Percentiles rank a stretch among this genome's conserved stretches.
Evolutionary conservation across 1,140 invertebrate species (phyloP).

Genomic region (Drosophila virilis): DNA sequence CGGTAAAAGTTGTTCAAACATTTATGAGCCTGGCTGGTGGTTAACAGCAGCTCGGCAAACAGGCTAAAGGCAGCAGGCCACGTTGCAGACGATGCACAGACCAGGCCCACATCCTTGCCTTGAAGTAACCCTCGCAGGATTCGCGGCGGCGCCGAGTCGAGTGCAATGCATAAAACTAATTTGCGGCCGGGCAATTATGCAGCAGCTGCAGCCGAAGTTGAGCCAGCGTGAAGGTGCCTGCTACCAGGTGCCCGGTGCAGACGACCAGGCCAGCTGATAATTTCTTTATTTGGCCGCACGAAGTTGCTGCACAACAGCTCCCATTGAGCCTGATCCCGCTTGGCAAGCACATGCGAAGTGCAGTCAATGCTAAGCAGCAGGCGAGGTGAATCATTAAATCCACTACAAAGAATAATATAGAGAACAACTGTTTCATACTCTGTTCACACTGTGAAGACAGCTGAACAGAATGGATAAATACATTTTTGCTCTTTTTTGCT

Average conservation of each 20-base stretch:
- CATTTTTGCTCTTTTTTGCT: too few species aligned
- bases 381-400: too few species aligned
- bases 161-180: conserved; percentile 54
- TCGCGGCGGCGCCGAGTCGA: conserved; percentile 4
- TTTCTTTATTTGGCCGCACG: conserved; percentile 51
- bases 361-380: too few species aligned
- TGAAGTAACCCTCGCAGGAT: conserved; percentile 5
- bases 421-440: too few species aligned
- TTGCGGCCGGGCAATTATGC: conserved; percentile 55
- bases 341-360: background rate
- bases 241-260: background rate
- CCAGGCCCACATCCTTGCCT: background rate
- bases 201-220: conserved; percentile 3
- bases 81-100: background rate
- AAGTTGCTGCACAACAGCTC: too few species aligned
- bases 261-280: conserved; percentile 36
- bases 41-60: conserved; percentile 14
- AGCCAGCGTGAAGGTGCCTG: background rate
- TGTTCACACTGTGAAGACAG: too few species aligned
- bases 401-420: too few species aligned
- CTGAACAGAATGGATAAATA: too few species aligned
- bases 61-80: conserved; percentile 31
- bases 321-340: background rate
- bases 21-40: conserved; percentile 39
- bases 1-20: conserved; percentile 49